A percentile compares a stretch with the other conserved stretches of the same genome.
phyloP scores from a whole-genome alignment of 2,888 invertebrate species.

The Pseudolycoriella hygida region DNA sequence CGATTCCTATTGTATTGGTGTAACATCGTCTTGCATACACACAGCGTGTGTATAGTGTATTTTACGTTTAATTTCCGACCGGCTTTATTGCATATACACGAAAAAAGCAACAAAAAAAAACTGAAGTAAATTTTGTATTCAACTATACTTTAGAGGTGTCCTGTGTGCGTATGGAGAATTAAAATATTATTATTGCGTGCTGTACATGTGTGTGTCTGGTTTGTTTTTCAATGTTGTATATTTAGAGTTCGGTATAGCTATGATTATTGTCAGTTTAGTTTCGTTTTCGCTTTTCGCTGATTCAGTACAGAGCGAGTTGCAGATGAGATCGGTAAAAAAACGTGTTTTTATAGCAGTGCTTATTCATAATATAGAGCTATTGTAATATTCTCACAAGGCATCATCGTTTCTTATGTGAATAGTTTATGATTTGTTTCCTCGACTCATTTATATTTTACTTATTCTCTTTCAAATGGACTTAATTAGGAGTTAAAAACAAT shows the following conservation, averaged over 20 bases:
- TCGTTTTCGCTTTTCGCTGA: slow-evolving; percentile 28
- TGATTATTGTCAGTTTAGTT: slow-evolving; percentile 17
- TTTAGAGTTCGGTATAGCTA: neutral
- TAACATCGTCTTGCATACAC: too few relatives aligned
- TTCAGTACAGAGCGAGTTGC: slow-evolving; percentile 17
- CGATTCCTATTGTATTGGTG: neutral
- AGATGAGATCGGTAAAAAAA: slow-evolving; percentile 9
- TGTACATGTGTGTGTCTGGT: too few relatives aligned
- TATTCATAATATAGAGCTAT: neutral
- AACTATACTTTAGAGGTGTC: neutral
- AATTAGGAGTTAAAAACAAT: too few relatives aligned
- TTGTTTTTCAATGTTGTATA: neutral
- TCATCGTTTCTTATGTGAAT: slow-evolving; percentile 1
- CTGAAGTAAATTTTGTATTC: neutral
- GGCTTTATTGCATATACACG: neutral
- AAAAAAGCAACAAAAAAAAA: neutral
- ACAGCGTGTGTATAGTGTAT: too few relatives aligned
- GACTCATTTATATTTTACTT: too few relatives aligned
- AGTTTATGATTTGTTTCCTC: neutral
- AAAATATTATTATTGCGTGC: neutral
- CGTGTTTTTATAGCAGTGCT: neutral
- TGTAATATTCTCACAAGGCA: neutral
- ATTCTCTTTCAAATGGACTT: too few relatives aligned
- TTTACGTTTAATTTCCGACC: too few relatives aligned
- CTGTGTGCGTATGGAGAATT: slow-evolving; percentile 1